These are phyloP conservation scores for Bembecia ichneumoniformis DNA, from an alignment of 2,888 invertebrate species.

Conservation along the genomic window DNA sequence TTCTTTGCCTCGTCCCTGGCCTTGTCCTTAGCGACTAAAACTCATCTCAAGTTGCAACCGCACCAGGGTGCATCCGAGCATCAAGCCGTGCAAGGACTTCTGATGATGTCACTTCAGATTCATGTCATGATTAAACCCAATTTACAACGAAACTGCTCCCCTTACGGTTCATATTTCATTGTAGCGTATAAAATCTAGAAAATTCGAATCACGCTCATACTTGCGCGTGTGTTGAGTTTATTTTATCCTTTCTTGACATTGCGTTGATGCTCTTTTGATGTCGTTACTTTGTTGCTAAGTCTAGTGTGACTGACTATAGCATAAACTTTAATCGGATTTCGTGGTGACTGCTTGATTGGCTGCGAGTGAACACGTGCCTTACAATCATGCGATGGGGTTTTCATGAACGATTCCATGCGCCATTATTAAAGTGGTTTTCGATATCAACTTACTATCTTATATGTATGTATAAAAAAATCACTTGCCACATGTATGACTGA, in stretches of 20 bases:
- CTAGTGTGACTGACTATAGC: neutral
- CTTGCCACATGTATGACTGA: too few relatives aligned
- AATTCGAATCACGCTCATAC: constrained; percentile 5
- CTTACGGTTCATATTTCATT: too few relatives aligned
- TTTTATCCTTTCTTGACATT: constrained; percentile 15
- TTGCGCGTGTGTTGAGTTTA: constrained; percentile 20
- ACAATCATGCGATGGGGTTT: too few relatives aligned
- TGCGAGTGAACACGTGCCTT: too few relatives aligned
- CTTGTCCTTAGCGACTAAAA: constrained; percentile 44
- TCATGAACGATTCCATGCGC: too few relatives aligned
- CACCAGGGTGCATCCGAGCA: constrained; percentile 56
- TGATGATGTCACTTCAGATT: constrained; percentile 35
- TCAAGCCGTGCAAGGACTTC: constrained; percentile 63
- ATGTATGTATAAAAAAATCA: too few relatives aligned
- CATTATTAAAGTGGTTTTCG: too few relatives aligned
- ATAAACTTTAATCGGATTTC: neutral
- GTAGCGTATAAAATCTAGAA: constrained; percentile 1
- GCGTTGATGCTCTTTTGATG: constrained; percentile 1
- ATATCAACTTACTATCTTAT: too few relatives aligned
- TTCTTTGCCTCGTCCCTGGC: constrained; percentile 8
- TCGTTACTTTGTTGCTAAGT: neutral
- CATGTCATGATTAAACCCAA: constrained; percentile 24
- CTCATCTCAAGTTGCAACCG: constrained; percentile 57
- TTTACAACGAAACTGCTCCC: constrained; percentile 20
- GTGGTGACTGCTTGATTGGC: too few relatives aligned